Evolutionary conservation across 2,113 vertebrate genomes (phyloP).

Genomic region (Struthio camelus): DNA sequence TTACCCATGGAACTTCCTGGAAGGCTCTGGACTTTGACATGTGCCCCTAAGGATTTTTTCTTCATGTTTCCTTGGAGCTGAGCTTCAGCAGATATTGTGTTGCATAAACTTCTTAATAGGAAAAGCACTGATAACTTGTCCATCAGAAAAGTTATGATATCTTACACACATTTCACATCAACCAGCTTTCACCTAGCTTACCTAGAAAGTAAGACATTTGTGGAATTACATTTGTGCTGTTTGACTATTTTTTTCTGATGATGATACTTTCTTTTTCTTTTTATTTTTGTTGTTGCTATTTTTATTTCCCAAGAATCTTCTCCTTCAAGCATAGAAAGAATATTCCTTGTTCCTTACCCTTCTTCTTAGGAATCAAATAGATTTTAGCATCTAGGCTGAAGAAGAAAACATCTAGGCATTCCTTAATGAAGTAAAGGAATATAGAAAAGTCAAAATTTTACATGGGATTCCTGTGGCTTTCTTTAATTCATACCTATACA

Average conservation of each 20-base stretch:
- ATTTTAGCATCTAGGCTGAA: background rate
- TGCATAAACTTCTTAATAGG: background rate
- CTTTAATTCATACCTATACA: background rate
- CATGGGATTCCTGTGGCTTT: background rate
- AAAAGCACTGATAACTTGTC: background rate
- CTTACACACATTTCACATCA: background rate
- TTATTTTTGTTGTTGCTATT: background rate
- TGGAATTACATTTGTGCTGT: background rate
- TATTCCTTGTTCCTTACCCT: background rate
- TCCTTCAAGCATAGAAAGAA: accelerated
- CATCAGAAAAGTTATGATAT: background rate
- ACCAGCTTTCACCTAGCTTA: background rate
- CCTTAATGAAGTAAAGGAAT: background rate
- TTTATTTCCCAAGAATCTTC: background rate
- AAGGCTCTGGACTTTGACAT: background rate
- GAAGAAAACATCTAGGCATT: background rate
- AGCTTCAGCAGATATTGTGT: background rate
- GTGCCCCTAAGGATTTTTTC: background rate
- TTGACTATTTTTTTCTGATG: background rate
- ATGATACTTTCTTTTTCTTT: background rate
- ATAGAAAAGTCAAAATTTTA: background rate
- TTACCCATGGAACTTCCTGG: background rate
- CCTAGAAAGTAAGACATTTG: background rate
- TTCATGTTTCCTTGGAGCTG: background rate
- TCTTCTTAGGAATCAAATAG: background rate